Conservation (phyloP, 2,797 vertebrate species). For the Chelonia mydas region DNA sequence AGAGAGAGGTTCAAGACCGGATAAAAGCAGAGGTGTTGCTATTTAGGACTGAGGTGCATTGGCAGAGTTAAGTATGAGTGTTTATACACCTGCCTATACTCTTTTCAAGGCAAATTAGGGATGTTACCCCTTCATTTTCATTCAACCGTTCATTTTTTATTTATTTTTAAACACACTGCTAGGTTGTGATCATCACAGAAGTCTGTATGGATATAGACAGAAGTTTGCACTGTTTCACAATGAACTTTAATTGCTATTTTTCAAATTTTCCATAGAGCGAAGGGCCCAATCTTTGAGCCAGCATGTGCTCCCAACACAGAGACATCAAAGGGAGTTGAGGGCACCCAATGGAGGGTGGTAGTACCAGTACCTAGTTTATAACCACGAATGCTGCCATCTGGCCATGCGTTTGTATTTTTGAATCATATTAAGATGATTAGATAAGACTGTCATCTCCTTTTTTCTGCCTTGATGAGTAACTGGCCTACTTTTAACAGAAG, state of each 20-base stretch:
- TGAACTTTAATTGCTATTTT: neutral
- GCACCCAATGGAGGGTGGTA: neutral
- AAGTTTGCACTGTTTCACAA: neutral
- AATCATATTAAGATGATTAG: slow-evolving; percentile 7
- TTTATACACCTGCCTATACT: neutral
- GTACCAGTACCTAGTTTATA: neutral
- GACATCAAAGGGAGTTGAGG: neutral
- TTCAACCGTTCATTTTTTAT: neutral
- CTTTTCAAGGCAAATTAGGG: neutral
- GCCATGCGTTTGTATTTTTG: neutral
- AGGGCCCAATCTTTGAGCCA: neutral
- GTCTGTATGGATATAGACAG: neutral
- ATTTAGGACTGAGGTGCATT: neutral
- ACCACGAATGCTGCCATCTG: neutral
- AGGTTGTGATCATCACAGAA: neutral
- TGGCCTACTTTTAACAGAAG: slow-evolving; percentile 35
- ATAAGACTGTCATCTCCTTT: neutral
- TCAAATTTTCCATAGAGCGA: neutral
- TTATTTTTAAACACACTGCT: neutral
- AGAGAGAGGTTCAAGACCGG: neutral
- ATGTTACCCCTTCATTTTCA: neutral
- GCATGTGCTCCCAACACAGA: neutral
- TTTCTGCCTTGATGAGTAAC: slow-evolving; percentile 46
- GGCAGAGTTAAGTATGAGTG: neutral
- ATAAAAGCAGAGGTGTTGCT: neutral